Evolutionary conservation across 2,113 vertebrate species (phyloP).

Genomic region (Grantiella picta): DNA sequence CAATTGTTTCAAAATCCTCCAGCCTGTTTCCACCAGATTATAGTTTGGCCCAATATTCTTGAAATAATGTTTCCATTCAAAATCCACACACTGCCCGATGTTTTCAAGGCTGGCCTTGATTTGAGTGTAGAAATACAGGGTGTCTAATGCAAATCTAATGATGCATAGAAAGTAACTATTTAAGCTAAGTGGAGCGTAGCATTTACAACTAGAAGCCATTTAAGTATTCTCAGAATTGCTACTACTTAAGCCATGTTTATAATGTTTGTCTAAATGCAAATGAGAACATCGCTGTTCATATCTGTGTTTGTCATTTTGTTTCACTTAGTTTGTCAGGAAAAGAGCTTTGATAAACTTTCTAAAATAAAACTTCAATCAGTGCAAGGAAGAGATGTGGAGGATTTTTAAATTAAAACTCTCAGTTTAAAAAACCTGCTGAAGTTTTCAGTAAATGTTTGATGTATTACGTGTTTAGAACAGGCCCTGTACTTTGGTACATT

Average conservation of each 20-base stretch:
- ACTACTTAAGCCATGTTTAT: not conserved
- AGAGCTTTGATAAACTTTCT: not conserved
- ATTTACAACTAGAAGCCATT: not conserved
- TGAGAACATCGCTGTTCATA: not conserved
- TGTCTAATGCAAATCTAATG: not conserved
- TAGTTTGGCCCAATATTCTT: not conserved
- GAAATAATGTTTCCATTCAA: not conserved
- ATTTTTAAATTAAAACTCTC: not conserved
- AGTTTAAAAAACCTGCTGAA: not conserved
- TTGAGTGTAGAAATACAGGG: not conserved
- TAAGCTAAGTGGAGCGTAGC: not conserved
- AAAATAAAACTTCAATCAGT: not conserved
- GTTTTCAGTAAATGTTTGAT: not conserved
- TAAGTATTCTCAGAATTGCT: not conserved
- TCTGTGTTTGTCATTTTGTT: not conserved
- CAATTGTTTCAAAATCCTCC: not conserved
- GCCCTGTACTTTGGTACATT: not conserved
- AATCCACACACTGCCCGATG: not conserved
- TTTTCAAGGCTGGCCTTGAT: not conserved
- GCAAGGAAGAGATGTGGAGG: not conserved
- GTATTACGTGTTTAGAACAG: not conserved
- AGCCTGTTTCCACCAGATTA: not conserved
- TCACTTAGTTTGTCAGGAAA: not conserved
- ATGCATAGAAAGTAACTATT: not conserved
- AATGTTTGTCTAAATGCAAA: slow-evolving; percentile 54